Base-by-base conservation (phyloP, 2,113 vertebrate genomes). In the Agelaius phoeniceus region DNA sequence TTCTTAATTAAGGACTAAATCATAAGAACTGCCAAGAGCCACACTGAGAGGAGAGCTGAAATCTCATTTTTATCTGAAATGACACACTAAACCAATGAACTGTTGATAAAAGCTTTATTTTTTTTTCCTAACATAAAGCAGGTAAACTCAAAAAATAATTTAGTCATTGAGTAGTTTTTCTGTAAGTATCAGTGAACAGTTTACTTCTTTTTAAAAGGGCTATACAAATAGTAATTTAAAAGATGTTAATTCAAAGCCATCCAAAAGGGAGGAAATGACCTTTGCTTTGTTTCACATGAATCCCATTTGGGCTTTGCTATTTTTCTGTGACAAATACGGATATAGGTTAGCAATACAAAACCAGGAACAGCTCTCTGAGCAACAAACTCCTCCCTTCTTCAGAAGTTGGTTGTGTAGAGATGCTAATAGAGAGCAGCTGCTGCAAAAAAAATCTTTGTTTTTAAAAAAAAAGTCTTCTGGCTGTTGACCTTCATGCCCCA, bases 401-500 rank as follows among this genome's bases (percentile, higher is more conserved):
- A 16, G 21, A 27, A 63, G 61, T 1, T 71, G 48, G 54, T 72
- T 89, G 75, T 65, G 20, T 23, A 57, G 65, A 37, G 26, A 79
- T 83, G 84, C 30, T 46, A 81, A 75, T 3, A 39, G 28, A 81
- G 76, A 92, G 75, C 9, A 26, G 80, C 41, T 92, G 33, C 30
- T 85, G 87, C 49, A 86, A 88, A 37, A 37, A 37, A 72, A 63
- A 80, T 82, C 9, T 51, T 61, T 19, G 6, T 26, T 27, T 59
- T 28, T 1, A 10, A 5, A 16, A 43, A 51, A 23, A 20, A 51
- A 41, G 35, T 54, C 54, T 67, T 82, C 84, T 69, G 48, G 67
- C 51, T 54, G 77, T 92, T 96, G 84, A 52, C 16, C 51, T 97
- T 98, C 98, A 99, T 11, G 99, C 99, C 61, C 99, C 99, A 5